Conservation (phyloP, 2,888 invertebrate species). For the Caenorhabditis sp. region DNA sequence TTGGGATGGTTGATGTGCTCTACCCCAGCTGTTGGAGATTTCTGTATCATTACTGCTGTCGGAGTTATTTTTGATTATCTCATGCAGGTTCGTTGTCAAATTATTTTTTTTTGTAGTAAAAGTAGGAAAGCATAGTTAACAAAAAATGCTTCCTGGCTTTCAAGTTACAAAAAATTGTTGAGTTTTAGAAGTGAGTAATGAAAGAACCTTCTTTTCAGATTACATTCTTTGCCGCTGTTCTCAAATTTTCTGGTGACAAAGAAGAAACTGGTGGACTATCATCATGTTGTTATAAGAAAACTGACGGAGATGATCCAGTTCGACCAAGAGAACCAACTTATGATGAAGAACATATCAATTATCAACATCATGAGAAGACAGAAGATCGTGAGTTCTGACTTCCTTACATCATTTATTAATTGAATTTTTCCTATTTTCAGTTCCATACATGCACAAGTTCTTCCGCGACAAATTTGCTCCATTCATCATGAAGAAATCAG, state of each 20-base stretch:
- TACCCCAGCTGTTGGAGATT: slow-evolving; percentile 70
- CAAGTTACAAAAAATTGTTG: background rate
- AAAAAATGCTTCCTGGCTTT: too few species aligned
- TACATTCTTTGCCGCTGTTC: slow-evolving; percentile 68
- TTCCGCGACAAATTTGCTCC: slow-evolving; percentile 66
- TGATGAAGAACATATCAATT: slow-evolving; percentile 20
- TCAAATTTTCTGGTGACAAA: slow-evolving; percentile 66
- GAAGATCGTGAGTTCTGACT: slow-evolving; percentile 47
- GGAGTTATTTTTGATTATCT: slow-evolving; percentile 69
- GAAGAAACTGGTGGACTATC: slow-evolving; percentile 66
- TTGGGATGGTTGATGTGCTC: slow-evolving; percentile 70
- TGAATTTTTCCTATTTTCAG: slow-evolving; percentile 42
- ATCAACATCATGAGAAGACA: slow-evolving; percentile 51
- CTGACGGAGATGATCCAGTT: slow-evolving; percentile 18
- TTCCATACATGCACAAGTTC: slow-evolving; percentile 66
- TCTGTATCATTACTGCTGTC: slow-evolving; percentile 68
- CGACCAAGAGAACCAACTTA: background rate
- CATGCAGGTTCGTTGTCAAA: slow-evolving; percentile 49
- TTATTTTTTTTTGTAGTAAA: slow-evolving; percentile 4
- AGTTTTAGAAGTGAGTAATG: background rate
- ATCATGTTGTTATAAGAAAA: slow-evolving; percentile 57
- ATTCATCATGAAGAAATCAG: slow-evolving; percentile 63
- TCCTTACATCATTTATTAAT: background rate
- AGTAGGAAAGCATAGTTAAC: too few species aligned
- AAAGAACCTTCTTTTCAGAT: slow-evolving; percentile 45